Percentiles rank a stretch among this genome's conserved stretches.
These are phyloP conservation scores for Phocides pigmalion DNA, from an alignment of 1,140 invertebrate genomes.

Conservation along the genomic window DNA sequence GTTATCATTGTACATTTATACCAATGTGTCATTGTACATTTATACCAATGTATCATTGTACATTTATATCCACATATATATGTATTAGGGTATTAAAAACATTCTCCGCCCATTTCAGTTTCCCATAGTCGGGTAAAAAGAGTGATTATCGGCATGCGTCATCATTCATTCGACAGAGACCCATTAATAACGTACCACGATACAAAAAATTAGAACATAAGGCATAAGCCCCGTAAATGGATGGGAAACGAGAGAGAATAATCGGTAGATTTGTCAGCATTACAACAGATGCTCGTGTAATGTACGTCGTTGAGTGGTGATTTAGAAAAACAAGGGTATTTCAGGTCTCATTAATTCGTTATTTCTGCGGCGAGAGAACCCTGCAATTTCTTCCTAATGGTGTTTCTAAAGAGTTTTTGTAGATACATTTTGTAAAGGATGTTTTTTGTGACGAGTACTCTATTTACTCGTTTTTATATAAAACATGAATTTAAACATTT, in stretches of 20 bases:
- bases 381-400: background rate
- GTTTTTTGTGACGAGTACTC: background rate
- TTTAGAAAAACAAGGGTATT: slow-evolving; percentile 20
- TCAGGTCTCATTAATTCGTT: slow-evolving; percentile 1
- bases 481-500: too few species aligned
- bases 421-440: too few species aligned
- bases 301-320: slow-evolving; percentile 18
- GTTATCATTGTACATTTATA: too few species aligned
- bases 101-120: too few species aligned
- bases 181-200: slow-evolving; percentile 11
- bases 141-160: background rate
- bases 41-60: too few species aligned
- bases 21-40: too few species aligned
- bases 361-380: background rate
- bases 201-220: slow-evolving; percentile 8
- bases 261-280: slow-evolving; percentile 24
- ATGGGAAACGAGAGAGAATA: slow-evolving; percentile 10
- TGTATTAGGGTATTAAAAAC: too few species aligned
- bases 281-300: slow-evolving; percentile 7
- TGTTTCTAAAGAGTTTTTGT: too few species aligned
- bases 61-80: too few species aligned
- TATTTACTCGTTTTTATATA: too few species aligned
- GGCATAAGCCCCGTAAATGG: slow-evolving; percentile 13
- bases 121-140: too few species aligned
- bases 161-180: background rate